Conservation (phyloP, 1,140 invertebrate species). For the Drosophila quadrilineata region DNA sequence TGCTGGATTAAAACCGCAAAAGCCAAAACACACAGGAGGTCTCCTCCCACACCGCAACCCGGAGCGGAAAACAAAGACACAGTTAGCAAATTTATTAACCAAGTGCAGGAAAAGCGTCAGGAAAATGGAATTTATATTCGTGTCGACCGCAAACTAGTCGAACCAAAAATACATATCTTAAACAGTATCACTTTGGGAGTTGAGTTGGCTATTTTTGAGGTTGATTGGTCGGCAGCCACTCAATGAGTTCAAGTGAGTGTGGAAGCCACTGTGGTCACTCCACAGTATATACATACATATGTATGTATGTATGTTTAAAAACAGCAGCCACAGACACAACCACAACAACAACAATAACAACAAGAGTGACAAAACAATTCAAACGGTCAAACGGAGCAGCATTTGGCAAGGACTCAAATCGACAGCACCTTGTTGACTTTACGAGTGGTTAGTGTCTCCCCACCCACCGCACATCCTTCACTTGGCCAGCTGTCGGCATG, state of each 20-base stretch:
- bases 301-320: no score
- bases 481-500: conserved; percentile 44
- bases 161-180: not conserved
- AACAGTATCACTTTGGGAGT: conserved; percentile 4
- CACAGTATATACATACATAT: no score
- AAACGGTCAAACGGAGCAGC: conserved; percentile 44
- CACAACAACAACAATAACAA: no score
- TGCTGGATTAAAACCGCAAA: conserved; percentile 8
- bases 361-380: conserved; percentile 52
- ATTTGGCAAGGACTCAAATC: conserved; percentile 45
- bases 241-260: not conserved
- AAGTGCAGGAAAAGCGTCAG: conserved; percentile 18
- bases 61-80: not conserved
- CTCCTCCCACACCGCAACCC: no score
- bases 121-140: conserved; percentile 57
- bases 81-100: conserved; percentile 1
- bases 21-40: conserved; percentile 14
- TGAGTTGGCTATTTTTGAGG: conserved; percentile 38
- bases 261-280: not conserved
- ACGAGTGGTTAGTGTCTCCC: conserved; percentile 29
- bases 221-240: conserved; percentile 30
- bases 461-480: not conserved
- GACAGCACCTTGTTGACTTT: conserved; percentile 72
- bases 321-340: conserved; percentile 33
- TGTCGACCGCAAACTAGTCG: conserved; percentile 23